These are phyloP conservation scores for Lordiphosa fenestrarum DNA, from an alignment of 2,888 invertebrate species.

Conservation along the genomic window DNA sequence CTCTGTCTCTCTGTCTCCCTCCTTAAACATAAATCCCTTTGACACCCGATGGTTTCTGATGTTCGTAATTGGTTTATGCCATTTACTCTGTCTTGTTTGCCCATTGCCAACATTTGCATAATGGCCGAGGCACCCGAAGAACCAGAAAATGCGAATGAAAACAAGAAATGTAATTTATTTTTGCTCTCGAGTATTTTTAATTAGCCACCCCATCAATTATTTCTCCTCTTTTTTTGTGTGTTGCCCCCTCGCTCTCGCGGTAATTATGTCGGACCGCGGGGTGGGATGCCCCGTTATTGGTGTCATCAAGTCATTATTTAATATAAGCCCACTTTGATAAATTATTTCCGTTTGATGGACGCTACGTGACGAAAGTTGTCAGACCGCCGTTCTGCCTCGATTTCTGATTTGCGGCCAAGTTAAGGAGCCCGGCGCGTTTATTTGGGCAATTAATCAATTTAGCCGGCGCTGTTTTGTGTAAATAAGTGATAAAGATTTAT, in stretches of 20 bases:
- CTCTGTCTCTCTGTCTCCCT: background rate
- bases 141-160: conserved; percentile 18
- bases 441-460: conserved; percentile 73
- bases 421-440: conserved; percentile 48
- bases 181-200: conserved; percentile 32
- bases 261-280: too few species aligned
- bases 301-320: conserved; percentile 71
- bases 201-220: conserved; percentile 20
- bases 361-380: conserved; percentile 62
- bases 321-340: conserved; percentile 65
- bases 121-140: conserved; percentile 7
- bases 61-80: conserved; percentile 49
- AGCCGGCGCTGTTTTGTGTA: conserved; percentile 50
- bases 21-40: conserved; percentile 34
- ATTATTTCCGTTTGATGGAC: conserved; percentile 66
- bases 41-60: conserved; percentile 29
- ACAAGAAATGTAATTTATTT: conserved; percentile 38
- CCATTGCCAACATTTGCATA: conserved; percentile 34
- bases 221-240: background rate
- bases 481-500: conserved; percentile 74
- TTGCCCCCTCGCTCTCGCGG: background rate
- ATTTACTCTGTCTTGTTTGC: conserved; percentile 39
- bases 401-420: conserved; percentile 62
- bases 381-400: conserved; percentile 17
- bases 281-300: conserved; percentile 27